A percentile compares a stretch with the other conserved stretches of the same genome.
These are phyloP conservation scores for Leptopilina boulardi DNA, from an alignment of 1,140 invertebrate species.

Conservation along the genomic window DNA sequence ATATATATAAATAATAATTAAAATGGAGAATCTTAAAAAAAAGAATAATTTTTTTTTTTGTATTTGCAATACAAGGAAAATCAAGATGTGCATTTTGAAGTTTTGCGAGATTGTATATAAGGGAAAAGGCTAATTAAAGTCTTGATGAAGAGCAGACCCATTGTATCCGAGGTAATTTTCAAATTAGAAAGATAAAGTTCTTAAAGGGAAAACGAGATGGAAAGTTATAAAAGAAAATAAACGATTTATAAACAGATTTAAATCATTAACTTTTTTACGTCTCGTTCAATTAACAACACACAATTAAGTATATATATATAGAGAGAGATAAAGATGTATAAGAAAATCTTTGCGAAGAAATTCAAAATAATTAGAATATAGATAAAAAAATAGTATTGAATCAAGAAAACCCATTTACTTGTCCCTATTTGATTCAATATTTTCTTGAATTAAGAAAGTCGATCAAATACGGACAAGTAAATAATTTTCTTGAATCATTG, in stretches of 20 bases:
- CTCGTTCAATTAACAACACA: not conserved
- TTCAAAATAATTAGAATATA: not conserved
- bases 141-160: slow-evolving; percentile 8
- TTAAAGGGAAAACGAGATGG: slow-evolving; percentile 5
- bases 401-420: no score
- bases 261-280: slow-evolving; percentile 11
- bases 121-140: slow-evolving; percentile 10
- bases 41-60: not conserved
- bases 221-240: slow-evolving; percentile 11
- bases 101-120: not conserved
- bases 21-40: not conserved
- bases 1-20: not conserved
- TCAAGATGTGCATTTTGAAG: not conserved
- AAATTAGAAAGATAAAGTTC: slow-evolving; percentile 10
- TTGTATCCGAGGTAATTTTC: slow-evolving; percentile 5
- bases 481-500: no score
- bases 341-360: not conserved
- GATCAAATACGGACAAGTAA: no score
- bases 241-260: slow-evolving; percentile 11
- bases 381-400: no score
- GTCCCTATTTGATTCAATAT: no score
- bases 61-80: no score
- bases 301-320: no score
- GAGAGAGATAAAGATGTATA: not conserved
- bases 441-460: no score